Evolutionary conservation across 2,113 vertebrate genomes (phyloP), one percentile per base, ranked within the genome.

Genomic region (Eudyptes chrysolophus): DNA sequence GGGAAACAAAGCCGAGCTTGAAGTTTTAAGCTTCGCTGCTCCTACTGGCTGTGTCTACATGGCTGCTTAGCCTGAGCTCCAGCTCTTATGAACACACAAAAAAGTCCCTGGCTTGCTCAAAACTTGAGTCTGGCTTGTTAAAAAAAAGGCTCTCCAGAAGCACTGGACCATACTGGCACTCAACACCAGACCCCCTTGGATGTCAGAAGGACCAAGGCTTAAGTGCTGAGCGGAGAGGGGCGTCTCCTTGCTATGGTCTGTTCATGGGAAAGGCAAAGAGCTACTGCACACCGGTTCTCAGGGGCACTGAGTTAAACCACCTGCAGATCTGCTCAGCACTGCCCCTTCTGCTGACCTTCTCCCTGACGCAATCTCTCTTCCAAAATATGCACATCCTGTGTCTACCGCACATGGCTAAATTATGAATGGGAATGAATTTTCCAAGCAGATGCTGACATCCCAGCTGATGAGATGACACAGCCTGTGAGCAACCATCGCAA

Each of bases 1-100:
- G 2, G 55, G 68, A 72, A 96, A 95, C 89, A 95, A 95, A 96
- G 94, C 89, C 80, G 75, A 96, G 78, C 71, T 69, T 96, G 87
- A 95, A 58, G 48, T 5, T 84, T 69, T 32, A 77, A 80, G 84
- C 84, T 44, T 76, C 0, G 0, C n/a, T 94, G 40, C 46, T 97
- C 71, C 62, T 74, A 22, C 70, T 68, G 51, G 30, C 77, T 48
- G n/a, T 7, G 48, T 68, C 16, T 71, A 66, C 84, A 84, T 2
- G 72, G 29, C 86, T 83, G 90, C 82, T 90, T 65, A 71, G 61
- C 64, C 79, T 2, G 0, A 79, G 61, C 22, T 70, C 46, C 69
- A 19, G 84, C 26, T 10, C 84, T 49, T 61, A 9, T 3, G 36
- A 15, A 17, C 30, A 49, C 57, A 85, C 34, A 40, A 48, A 68